Percentiles rank a stretch among this genome's conserved stretches.
These are phyloP conservation scores for Halichondria panicea DNA, from an alignment of 37 sponge, comb jelly and placozoan species.

Conservation along the genomic window DNA sequence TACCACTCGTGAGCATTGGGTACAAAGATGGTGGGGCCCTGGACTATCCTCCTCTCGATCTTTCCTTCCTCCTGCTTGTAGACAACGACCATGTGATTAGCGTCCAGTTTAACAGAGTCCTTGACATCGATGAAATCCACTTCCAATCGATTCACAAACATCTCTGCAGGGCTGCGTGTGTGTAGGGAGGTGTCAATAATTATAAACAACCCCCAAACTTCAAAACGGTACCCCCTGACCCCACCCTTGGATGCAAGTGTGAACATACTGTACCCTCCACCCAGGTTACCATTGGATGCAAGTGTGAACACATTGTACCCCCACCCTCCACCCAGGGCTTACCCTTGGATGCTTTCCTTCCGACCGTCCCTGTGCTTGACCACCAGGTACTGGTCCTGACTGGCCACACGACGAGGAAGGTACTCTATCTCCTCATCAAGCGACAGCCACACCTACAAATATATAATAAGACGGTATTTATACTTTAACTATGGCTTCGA, in stretches of 20 bases:
- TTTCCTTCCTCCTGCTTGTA: constrained; percentile 71
- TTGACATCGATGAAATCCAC: constrained; percentile 41
- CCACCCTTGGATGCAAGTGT: no score
- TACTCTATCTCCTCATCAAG: constrained; percentile 35
- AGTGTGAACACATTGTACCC: background rate
- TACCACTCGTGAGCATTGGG: constrained; percentile 80
- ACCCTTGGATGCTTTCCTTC: constrained; percentile 68
- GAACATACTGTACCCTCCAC: no score
- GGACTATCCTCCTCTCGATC: constrained; percentile 72
- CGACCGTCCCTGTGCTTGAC: constrained; percentile 60
- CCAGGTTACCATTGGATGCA: no score
- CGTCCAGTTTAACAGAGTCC: constrained; percentile 56
- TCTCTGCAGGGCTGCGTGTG: constrained; percentile 44
- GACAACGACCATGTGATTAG: constrained; percentile 76
- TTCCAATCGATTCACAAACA: constrained; percentile 66
- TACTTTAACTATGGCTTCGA: no score
- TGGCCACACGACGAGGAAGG: constrained; percentile 50
- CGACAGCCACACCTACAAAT: constrained; percentile 50
- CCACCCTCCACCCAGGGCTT: background rate
- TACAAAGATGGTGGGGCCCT: constrained; percentile 71
- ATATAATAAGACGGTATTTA: background rate
- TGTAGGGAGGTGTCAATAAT: background rate
- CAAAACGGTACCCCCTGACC: background rate
- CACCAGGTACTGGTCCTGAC: constrained; percentile 71
- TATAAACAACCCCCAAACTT: background rate